These are phyloP conservation scores for Hydrozoanthus tunicans DNA, from an alignment of 64 coral and sea anemone species.

Conservation along the genomic window DNA sequence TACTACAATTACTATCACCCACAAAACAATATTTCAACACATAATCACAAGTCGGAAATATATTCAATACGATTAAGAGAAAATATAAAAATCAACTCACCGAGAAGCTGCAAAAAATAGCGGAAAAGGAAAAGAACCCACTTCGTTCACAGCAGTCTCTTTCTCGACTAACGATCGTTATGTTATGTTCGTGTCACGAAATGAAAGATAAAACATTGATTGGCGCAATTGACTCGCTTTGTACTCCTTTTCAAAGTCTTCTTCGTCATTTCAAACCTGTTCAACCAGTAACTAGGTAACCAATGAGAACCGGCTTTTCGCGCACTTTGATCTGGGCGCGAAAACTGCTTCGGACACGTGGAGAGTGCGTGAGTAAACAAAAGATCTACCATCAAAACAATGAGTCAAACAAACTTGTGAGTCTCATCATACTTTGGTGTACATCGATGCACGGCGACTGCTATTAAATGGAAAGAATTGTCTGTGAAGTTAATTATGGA, in stretches of 20 bases:
- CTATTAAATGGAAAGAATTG: too few relatives aligned
- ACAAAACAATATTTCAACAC: too few relatives aligned
- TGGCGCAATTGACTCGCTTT: conserved; percentile 1
- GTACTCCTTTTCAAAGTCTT: neutral
- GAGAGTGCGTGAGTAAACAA: neutral
- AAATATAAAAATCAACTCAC: neutral
- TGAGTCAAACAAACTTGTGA: too few relatives aligned
- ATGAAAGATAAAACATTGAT: conserved; percentile 13
- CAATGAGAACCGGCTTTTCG: neutral
- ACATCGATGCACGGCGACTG: too few relatives aligned
- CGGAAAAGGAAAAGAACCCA: neutral
- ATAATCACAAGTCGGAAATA: too few relatives aligned
- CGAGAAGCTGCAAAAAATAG: neutral
- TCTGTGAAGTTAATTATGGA: too few relatives aligned
- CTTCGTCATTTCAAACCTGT: conserved; percentile 24
- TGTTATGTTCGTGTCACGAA: neutral
- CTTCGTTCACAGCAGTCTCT: neutral
- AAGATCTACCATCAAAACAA: too few relatives aligned
- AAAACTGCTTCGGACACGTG: conserved; percentile 35
- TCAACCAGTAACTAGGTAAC: conserved; percentile 40
- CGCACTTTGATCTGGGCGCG: conserved; percentile 55
- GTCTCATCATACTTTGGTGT: too few relatives aligned
- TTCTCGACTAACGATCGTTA: too few relatives aligned
- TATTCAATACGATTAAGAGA: neutral
- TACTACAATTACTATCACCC: too few relatives aligned